Conservation (phyloP, 1,140 invertebrate species). For the Cydia pomonella region DNA sequence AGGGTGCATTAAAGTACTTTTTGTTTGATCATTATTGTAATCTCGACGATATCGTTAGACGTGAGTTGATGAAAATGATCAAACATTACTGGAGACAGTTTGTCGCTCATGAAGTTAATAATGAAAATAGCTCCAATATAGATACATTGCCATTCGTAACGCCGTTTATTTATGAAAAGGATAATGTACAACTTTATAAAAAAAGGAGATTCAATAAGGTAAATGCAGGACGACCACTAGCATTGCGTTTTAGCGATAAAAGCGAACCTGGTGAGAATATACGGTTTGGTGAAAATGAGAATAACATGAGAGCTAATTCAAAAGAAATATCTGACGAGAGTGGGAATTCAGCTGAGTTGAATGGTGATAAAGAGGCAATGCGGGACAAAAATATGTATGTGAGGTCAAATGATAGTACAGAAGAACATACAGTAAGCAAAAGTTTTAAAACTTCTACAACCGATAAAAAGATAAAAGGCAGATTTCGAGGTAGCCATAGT, state of each 20-base stretch:
- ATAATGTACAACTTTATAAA: background rate
- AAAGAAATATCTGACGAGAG: background rate
- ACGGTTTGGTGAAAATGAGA: background rate
- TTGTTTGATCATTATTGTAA: slow-evolving; percentile 7
- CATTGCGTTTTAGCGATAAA: background rate
- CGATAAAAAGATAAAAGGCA: too few relatives aligned
- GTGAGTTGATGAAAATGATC: background rate
- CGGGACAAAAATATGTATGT: background rate
- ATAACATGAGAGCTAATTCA: background rate
- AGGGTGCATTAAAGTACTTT: background rate
- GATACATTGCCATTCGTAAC: background rate
- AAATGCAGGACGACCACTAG: background rate
- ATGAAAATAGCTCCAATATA: background rate
- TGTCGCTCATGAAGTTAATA: background rate
- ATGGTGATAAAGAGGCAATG: background rate
- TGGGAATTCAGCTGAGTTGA: background rate
- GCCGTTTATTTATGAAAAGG: background rate
- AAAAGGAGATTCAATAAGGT: slow-evolving; percentile 3
- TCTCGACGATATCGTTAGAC: background rate
- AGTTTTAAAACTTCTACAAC: background rate
- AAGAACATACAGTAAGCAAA: background rate
- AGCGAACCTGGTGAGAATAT: background rate
- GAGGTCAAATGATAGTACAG: background rate
- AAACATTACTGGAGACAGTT: background rate
- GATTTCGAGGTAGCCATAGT: too few relatives aligned